Evolutionary conservation across 2,888 invertebrate genomes (phyloP).

Genomic region (Melanostoma mellinum): DNA sequence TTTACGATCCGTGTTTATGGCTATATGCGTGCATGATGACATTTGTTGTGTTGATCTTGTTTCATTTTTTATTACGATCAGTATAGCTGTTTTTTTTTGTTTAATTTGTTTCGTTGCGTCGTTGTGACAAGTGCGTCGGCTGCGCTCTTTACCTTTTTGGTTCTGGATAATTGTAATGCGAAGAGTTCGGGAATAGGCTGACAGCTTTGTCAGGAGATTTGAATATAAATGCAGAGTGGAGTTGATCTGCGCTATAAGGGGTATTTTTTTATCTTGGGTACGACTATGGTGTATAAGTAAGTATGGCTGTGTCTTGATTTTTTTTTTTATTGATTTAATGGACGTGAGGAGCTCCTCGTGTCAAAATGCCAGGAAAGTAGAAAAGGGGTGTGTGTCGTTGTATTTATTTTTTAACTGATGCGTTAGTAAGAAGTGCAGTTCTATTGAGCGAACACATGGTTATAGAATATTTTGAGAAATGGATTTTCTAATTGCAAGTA

Average conservation of each 20-base stretch:
- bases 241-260: conserved; percentile 67
- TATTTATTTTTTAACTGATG: conserved; percentile 46
- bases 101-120: conserved; percentile 8
- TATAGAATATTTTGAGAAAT: conserved; percentile 41
- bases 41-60: conserved; percentile 63
- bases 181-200: conserved; percentile 60
- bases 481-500: conserved; percentile 53
- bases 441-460: conserved; percentile 53
- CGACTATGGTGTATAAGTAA: no score
- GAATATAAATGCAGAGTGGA: conserved; percentile 40
- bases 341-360: conserved; percentile 62
- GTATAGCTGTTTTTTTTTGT: conserved; percentile 38
- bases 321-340: conserved; percentile 35
- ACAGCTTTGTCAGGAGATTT: conserved; percentile 60
- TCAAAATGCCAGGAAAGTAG: conserved; percentile 59
- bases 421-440: conserved; percentile 42
- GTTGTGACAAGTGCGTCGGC: conserved; percentile 63
- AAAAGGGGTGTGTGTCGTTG: conserved; percentile 50
- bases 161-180: conserved; percentile 69
- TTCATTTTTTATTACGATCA: conserved; percentile 35
- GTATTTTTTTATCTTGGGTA: conserved; percentile 30
- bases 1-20: conserved; percentile 71
- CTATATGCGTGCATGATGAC: conserved; percentile 68
- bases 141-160: conserved; percentile 61
- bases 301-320: background rate